Evolutionary conservation across 1,140 invertebrate species (phyloP), one percentile per base, ranked within the genome.

Genomic region (Drosophila serrata): DNA sequence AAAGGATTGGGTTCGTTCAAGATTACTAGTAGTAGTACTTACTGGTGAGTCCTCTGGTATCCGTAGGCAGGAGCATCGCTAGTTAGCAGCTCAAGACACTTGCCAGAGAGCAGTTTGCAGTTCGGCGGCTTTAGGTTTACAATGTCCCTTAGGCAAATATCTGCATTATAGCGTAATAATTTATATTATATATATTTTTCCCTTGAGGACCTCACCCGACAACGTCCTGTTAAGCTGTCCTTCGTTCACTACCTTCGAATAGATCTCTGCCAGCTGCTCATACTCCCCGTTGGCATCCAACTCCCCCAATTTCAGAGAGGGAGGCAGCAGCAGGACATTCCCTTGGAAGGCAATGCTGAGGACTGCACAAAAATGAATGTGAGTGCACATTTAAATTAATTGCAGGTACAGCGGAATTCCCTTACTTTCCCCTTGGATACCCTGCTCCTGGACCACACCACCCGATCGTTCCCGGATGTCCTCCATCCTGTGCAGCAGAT

Each of bases 1-100:
- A 45, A n/a, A 42, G 19, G 19, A 22, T 31, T 35, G 6, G 22
- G 15, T 7, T 37, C 11, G 24, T 17, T 15, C 22, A 8, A 5
- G 9, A 5, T 5, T 7, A 29, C 12, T 7, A 9, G 1, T 6
- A 15, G 6, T 2, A 15, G 11, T 65, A 79, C 85, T 81, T 59
- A 92, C 90, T 92, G 90, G 61, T 92, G 90, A 12, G 87, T 92
- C 2, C 90, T 68, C 24, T 87, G 86, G 64, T 92, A 92, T 24
- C 90, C 90, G 53, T 80, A 92, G 3, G 90, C 62, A 0, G 81
- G 69, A 27, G 46, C 43, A 51, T 85, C 80, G 43, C 69, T 87
- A 12, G 63, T 77, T 37, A 92, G 40, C 9, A 92, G 17, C 5
- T 78, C 39, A 22, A 92, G 40, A 40, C 90, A 92, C 0, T 55